Base-by-base conservation (phyloP, 23 tunicate genomes). In the Oikopleura albicans region DNA sequence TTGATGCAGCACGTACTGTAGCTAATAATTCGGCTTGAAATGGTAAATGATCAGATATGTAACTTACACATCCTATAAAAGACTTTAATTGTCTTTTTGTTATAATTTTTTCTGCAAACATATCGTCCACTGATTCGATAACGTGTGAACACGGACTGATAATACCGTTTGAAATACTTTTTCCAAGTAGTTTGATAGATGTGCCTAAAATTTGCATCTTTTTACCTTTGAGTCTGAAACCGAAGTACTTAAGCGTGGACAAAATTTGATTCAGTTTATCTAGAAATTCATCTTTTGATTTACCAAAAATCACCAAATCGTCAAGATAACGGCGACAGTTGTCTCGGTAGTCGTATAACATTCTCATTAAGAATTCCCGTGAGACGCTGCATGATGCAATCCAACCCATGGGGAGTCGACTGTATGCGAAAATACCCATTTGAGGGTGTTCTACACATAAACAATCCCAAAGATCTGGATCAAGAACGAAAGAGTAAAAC, bases 331-430 rank as follows among this genome's bases (percentile, higher is more conserved):
- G 27, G 37, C 27, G 35, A 2, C 33, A 31, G 79, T 71, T 12
- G 34, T 71, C 79, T 16, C 37, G 33, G 79, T 71, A 29, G 2
- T 29, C 31, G 79, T 71, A 71, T 71, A 71, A 71, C 28, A 71
- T 71, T 37, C 79, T 27, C 4, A 12, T 27, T 31, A 71, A 2
- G 4, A 12, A 12, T 37, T 71, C 79, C 4, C 79, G 27, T 29
- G 37, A 34, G 36, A 31, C 2, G 37, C 2, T 2, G 2, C 37
- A 37, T 34, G 34, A 12, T 4, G 31, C 27, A 16, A 31, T 31
- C 79, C 79, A 71, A 12, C 79, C 79, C 79, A 71, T 71, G 27
- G 79, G 79, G 4, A 27, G 31, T 71, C 79, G 28, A 22, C 31
- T 71, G 79, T 71, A 71, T 8, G 16, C 12, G 22, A 49, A 49